Evolutionary conservation across 2,113 vertebrate genomes (phyloP), one percentile per base, ranked within the genome.

Genomic region (Aleadryas rufinucha): DNA sequence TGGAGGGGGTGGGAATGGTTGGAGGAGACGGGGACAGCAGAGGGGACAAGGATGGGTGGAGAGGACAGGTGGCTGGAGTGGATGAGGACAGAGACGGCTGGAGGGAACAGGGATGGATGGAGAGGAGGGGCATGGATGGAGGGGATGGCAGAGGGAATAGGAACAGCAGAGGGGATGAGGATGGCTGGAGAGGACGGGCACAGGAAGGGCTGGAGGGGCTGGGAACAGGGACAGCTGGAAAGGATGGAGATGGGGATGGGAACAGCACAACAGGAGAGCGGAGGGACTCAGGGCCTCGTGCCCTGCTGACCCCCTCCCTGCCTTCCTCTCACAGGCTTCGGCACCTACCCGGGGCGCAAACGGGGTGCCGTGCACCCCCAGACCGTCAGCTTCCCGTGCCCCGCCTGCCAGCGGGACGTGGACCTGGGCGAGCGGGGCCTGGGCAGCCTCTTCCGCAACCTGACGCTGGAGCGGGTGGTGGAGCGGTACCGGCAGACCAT

Each of bases 391-490:
- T 99, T 99, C 96, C 99, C 99, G 0, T 99, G 99, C 97, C 99
- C 99, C 1, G 97, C 98, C 89, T 99, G 99, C 98, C 98, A 98
- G 94, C 96, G 98, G 59, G 99, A 99, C 2, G 99, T 99, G 97
- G 99, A 99, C 94, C 98, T 99, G 41, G 99, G 99, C 4, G 99
- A 99, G 93, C 96, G 98, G 75, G 99, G 99, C 41, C 97, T 99
- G 93, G 97, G 98, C 3, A 99, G 99, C 82, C 99, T 99, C 56
- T 98, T 99, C 93, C 98, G 99, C 18, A 99, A 99, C 98, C 98
- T 99, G 96, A 99, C 99, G 5, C 97, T 99, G 97, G 99, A 99
- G 95, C 98, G 99, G 11, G 99, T 99, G 28, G 99, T 99, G 90
- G 99, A 99, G 94, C 98, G 99, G 86, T 99, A 98, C 90, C 93